Evolutionary conservation across 2,888 invertebrate species (phyloP), one percentile per base, ranked within the genome.

Genomic region (Oscheius myriophilus): DNA sequence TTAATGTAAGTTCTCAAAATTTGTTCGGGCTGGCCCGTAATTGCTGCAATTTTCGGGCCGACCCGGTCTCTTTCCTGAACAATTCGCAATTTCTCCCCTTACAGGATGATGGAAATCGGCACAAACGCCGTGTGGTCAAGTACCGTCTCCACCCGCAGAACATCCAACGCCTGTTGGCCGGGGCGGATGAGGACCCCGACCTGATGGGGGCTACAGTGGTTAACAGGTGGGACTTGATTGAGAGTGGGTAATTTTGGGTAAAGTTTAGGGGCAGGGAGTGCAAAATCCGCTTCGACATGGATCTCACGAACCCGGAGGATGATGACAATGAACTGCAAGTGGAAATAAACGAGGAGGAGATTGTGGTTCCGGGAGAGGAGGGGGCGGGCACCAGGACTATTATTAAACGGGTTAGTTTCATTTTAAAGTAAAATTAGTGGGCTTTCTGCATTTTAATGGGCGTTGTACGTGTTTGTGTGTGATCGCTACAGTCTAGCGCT

Each of bases 341-440:
- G 9, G 81, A 82, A 42, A 79, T 82, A 52, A 80, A 83, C 62
- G 84, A 84, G 53, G 84, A 83, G 53, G 84, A 84, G 63, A 81
- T 84, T 23, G 75, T 79, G 12, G 72, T 76, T 58, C 76, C 79
- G 16, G 72, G 72, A 39, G 78, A 81, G 33, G 68, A 76, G 55
- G 77, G 78, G 54, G 72, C 75, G 45, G 78, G 80, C n/a, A 64
- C 76, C 14, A 59, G 80, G 43, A 73, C 76, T 2, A 74, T 79
- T 26, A 70, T 78, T 45, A 80, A 79, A 51, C 63, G 77, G 65
- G 76, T 76, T 11, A 49, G 69, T 45, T 23, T 53, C n/a, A n/a
- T n/a, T n/a, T n/a, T n/a, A n/a, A n/a, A n/a, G n/a, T n/a, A n/a
- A n/a, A n/a, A n/a, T 61, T 39, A 3, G 16, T 25, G 7, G 21